phyloP scores from a whole-genome alignment of 1,140 invertebrate genomes.

The Nasonia longicornis region DNA sequence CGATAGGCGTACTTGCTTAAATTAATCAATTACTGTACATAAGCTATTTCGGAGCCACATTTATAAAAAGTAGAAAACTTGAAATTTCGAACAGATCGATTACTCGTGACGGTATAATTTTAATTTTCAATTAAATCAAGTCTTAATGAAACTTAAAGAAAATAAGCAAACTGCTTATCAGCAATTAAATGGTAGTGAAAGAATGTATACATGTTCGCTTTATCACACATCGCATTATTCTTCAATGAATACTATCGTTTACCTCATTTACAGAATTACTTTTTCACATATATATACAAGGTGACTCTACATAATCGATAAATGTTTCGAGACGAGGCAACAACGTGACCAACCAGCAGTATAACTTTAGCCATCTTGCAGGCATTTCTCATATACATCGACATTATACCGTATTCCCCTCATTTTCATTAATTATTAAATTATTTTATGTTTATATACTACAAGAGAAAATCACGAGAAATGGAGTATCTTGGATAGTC shows the following conservation, averaged over 20 bases:
- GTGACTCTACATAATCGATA: slow-evolving; percentile 24
- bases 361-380: not conserved
- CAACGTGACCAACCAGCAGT: slow-evolving; percentile 38
- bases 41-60: slow-evolving; percentile 8
- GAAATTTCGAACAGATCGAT: slow-evolving; percentile 27
- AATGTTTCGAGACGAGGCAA: slow-evolving; percentile 43
- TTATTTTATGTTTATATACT: slow-evolving; percentile 16
- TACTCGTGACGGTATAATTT: not conserved
- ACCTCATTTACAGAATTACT: slow-evolving; percentile 40
- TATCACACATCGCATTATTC: slow-evolving; percentile 39
- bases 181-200: slow-evolving; percentile 12
- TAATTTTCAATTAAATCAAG: not conserved
- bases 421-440: slow-evolving; percentile 9
- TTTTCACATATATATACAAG: slow-evolving; percentile 31
- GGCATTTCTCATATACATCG: slow-evolving; percentile 20
- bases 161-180: slow-evolving; percentile 8
- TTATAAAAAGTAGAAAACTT: slow-evolving; percentile 44
- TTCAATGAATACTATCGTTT: slow-evolving; percentile 45
- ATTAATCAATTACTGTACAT: not conserved
- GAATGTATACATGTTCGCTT: slow-evolving; percentile 17
- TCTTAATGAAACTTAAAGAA: slow-evolving; percentile 2
- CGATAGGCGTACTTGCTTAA: not conserved
- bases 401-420: slow-evolving; percentile 1
- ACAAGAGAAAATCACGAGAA: slow-evolving; percentile 22
- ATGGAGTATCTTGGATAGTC: slow-evolving; percentile 1